Percentiles rank a stretch among this genome's conserved stretches.
phyloP scores from a whole-genome alignment of 2,888 invertebrate species.

The Tipula vernalis region DNA sequence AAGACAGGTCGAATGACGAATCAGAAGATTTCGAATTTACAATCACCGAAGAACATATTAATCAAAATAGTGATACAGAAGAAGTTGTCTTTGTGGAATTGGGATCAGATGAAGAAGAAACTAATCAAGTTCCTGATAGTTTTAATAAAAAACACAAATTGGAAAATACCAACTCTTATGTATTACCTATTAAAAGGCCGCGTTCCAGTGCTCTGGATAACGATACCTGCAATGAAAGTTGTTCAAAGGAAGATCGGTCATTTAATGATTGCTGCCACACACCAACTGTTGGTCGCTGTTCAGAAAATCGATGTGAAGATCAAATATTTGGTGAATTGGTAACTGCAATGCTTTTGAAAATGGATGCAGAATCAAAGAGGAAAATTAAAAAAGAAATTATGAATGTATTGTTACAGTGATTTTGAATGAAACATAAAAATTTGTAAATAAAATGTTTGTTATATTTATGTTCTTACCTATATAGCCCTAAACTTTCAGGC shows the following conservation, averaged over 20 bases:
- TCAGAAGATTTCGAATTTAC: background rate
- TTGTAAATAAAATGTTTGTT: too few species aligned
- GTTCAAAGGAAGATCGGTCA: background rate
- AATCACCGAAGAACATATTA: background rate
- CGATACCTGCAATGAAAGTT: background rate
- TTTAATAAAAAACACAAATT: background rate
- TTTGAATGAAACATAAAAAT: background rate
- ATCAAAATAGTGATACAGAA: background rate
- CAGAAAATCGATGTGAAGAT: constrained; percentile 21
- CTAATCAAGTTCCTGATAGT: background rate
- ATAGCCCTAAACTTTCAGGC: too few species aligned
- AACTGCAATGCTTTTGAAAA: constrained; percentile 23
- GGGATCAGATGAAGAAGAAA: background rate
- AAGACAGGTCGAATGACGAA: background rate
- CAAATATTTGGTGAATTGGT: constrained; percentile 26
- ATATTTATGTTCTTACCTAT: too few species aligned
- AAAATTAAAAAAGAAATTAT: constrained; percentile 25
- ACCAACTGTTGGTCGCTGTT: background rate
- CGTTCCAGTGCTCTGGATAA: background rate
- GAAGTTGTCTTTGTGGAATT: background rate
- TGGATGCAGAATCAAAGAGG: constrained; percentile 22
- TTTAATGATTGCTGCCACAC: background rate
- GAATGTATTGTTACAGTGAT: constrained; percentile 22
- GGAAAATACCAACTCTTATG: background rate
- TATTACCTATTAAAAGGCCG: background rate